Base-by-base conservation (phyloP, 2,797 vertebrate genomes). In the Yasuhikotakia modesta region DNA sequence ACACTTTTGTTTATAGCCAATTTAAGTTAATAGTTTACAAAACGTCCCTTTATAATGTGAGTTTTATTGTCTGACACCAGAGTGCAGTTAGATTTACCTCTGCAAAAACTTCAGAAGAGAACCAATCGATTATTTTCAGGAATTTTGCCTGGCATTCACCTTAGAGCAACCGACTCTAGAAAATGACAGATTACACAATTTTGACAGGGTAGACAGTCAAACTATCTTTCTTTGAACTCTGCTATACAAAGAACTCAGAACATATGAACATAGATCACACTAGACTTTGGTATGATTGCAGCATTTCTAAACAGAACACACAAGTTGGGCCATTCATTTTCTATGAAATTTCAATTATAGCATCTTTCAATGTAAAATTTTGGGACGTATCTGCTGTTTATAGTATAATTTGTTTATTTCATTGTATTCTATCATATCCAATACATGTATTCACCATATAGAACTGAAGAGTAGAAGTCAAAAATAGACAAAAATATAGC, bases 221-320 rank as follows among this genome's bases (percentile, higher is more conserved):
- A 69, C 61, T 61, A 43, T 63, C 78, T 69, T 78, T 73, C 72
- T 81, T 76, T 61, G 66, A 83, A 81, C 63, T 39, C 48, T 73
- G 46, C 76, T 81, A 61, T 76, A 69, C 81, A 82, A 79, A 81
- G 79, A 83, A 83, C 72, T 81, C 57, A 81, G 50, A 53, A 48
- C 46, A 63, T 24, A 35, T 32, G 43, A 58, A 48, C 71, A 46
- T n/a, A 14, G 67, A 52, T 5, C 65, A 55, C 71, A 66, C 10
- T 70, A 79, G 79, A 76, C 79, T 79, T 84, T 81, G 73, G 58
- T 73, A 83, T 72, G 64, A 21, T 61, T 77, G 75, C 66, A 61
- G 45, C 14, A 69, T 60, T 79, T 85, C 76, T 67, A 45, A 79
- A 76, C 64, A 70, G 45, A 73, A 39, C 64, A 79, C 24, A 78